These are phyloP conservation scores for Ferdinandea cuprea DNA, from an alignment of 2,888 invertebrate species.

Conservation along the genomic window DNA sequence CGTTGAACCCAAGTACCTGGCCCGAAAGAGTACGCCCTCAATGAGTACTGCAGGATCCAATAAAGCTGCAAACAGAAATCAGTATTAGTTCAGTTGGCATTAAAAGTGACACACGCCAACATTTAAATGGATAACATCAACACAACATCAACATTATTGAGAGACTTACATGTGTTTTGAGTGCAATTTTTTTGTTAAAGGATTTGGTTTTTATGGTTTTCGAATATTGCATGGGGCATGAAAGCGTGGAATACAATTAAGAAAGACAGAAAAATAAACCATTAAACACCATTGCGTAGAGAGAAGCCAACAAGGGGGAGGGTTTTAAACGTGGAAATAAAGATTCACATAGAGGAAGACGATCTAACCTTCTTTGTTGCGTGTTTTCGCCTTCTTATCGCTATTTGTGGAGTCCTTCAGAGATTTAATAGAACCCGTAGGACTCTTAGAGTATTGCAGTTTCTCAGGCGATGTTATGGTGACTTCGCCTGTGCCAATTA, in stretches of 20 bases:
- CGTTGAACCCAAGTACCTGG: slow-evolving; percentile 98
- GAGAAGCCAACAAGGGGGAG: slow-evolving; percentile 33
- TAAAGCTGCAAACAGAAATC: slow-evolving; percentile 82
- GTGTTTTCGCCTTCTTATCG: slow-evolving; percentile 81
- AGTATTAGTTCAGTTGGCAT: neutral
- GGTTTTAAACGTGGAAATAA: slow-evolving; percentile 12
- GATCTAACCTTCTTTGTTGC: slow-evolving; percentile 83
- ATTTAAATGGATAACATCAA: slow-evolving; percentile 24
- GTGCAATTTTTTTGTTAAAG: slow-evolving; percentile 58
- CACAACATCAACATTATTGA: slow-evolving; percentile 37
- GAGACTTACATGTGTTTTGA: slow-evolving; percentile 67
- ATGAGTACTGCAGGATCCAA: slow-evolving; percentile 93
- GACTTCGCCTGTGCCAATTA: slow-evolving; percentile 79
- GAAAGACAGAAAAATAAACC: slow-evolving; percentile 51
- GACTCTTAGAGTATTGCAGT: slow-evolving; percentile 84
- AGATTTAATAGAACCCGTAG: slow-evolving; percentile 84
- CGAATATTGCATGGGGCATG: slow-evolving; percentile 56
- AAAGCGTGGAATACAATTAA: slow-evolving; percentile 72
- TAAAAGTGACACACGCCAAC: neutral
- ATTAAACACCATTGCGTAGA: slow-evolving; percentile 32
- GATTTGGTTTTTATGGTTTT: slow-evolving; percentile 33
- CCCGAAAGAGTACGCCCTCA: slow-evolving; percentile 99
- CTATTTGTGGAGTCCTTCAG: slow-evolving; percentile 83
- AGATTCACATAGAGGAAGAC: neutral
- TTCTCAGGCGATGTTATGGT: slow-evolving; percentile 80